Percentiles rank a stretch among this genome's conserved stretches.
Conservation (phyloP, 2,888 invertebrate species). For the Pandemis heparana region DNA sequence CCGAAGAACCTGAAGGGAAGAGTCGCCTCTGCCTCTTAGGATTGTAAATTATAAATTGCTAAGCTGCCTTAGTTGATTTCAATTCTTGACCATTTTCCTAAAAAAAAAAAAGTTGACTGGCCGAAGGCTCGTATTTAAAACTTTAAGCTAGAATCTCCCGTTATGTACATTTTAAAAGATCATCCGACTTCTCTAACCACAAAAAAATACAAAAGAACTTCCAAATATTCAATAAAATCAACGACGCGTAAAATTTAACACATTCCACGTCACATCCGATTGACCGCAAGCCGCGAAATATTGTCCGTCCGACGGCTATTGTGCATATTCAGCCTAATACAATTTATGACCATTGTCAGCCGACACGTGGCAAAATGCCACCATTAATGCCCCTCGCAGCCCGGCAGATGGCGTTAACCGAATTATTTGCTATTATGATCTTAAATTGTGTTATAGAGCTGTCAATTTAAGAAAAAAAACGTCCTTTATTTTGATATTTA, state of each 20-base stretch:
- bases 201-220: constrained; percentile 40
- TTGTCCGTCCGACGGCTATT: constrained; percentile 74
- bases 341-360: constrained; percentile 65
- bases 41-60: no score
- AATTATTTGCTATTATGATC: constrained; percentile 60
- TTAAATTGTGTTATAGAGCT: constrained; percentile 59
- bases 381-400: constrained; percentile 59
- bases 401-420: constrained; percentile 69
- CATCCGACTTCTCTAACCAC: constrained; percentile 4
- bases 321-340: constrained; percentile 70
- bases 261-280: constrained; percentile 53
- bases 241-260: constrained; percentile 53
- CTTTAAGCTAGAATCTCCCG: background rate
- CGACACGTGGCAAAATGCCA: constrained; percentile 73
- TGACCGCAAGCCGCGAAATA: constrained; percentile 69
- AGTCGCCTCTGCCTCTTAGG: no score
- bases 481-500: constrained; percentile 63
- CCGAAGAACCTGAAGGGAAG: no score
- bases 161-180: background rate
- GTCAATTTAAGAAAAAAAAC: constrained; percentile 51
- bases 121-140: background rate
- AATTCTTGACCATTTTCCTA: background rate
- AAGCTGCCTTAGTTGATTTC: no score
- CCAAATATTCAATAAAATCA: constrained; percentile 42
- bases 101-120: background rate